Conservation (phyloP, 2,113 vertebrate species). For the Meleagris gallopavo region DNA sequence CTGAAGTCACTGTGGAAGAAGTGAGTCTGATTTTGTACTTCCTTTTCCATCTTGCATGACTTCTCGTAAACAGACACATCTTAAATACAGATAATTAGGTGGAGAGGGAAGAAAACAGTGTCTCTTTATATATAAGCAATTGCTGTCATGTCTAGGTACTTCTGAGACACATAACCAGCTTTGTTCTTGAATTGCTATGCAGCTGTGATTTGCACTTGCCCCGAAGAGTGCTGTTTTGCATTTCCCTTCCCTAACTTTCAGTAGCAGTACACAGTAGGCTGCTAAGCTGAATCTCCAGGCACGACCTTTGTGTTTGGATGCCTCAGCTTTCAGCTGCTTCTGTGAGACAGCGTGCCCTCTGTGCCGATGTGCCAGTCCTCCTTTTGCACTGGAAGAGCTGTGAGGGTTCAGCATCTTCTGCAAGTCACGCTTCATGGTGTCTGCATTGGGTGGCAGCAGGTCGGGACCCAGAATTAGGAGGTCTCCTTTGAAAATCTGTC, state of each 20-base stretch:
- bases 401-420: not conserved
- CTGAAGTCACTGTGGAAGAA: conserved; percentile 2
- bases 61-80: not conserved
- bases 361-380: not conserved
- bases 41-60: not conserved
- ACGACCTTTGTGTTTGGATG: not conserved
- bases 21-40: not conserved
- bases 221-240: not conserved
- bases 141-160: not conserved
- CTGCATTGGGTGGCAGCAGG: not conserved
- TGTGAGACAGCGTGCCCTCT: not conserved
- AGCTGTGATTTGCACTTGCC: not conserved
- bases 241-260: not conserved
- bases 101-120: not conserved
- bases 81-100: conserved; percentile 31
- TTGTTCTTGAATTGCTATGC: not conserved
- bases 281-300: not conserved
- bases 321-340: not conserved
- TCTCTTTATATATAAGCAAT: not conserved
- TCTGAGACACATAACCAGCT: not conserved
- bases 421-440: not conserved
- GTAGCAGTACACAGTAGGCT: not conserved
- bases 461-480: not conserved
- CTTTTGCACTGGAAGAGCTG: not conserved
- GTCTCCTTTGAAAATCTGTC: not conserved